phyloP scores from a whole-genome alignment of 2,113 vertebrate species.

The human region GRCh38 chr7:29778001-29778500 shows the following conservation, averaged over 20 bases:
- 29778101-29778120: background rate
- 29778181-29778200: background rate
- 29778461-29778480: background rate
- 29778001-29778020: background rate
- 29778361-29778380: background rate
- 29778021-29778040: background rate
- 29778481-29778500: background rate
- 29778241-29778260: background rate
- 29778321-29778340: background rate
- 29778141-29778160: background rate
- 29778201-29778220: background rate
- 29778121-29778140: constrained; percentile 57
- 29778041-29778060: background rate
- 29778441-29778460: background rate
- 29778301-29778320: background rate
- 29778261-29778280: background rate
- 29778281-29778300: background rate
- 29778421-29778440: rapidly evolving
- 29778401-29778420: background rate
- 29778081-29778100: background rate
- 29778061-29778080: background rate
- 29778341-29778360: background rate
- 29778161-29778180: background rate
- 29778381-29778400: background rate
- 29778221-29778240: background rate